These are phyloP conservation scores for Drosophila pseudoobscura DNA, from an alignment of 1,140 invertebrate species.

Conservation along the genomic window DNA sequence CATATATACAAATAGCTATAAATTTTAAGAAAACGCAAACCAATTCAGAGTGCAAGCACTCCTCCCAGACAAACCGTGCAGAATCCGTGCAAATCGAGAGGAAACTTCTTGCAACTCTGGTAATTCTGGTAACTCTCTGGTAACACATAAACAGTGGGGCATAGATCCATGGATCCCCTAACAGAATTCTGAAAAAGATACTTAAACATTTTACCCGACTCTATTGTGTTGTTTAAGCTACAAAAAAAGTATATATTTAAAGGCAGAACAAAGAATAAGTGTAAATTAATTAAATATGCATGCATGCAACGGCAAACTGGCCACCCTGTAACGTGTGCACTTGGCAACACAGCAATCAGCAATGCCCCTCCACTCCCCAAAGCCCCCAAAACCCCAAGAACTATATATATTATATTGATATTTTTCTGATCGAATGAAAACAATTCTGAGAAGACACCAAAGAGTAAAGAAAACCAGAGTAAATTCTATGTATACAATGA, in stretches of 20 bases:
- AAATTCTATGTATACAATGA: conserved; percentile 39
- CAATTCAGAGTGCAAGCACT: conserved; percentile 17
- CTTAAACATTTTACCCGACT: conserved; percentile 26
- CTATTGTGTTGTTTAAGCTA: too few species aligned
- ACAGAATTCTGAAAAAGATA: conserved; percentile 14
- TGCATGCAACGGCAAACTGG: conserved; percentile 13
- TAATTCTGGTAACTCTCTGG: too few species aligned
- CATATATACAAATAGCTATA: conserved; percentile 50
- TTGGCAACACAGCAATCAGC: conserved; percentile 22
- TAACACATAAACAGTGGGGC: too few species aligned
- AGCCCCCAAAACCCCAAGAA: not conserved
- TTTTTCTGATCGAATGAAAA: not conserved
- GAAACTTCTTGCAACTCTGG: too few species aligned
- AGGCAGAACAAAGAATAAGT: conserved; percentile 42
- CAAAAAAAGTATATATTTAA: conserved; percentile 36
- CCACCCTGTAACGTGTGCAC: conserved; percentile 5
- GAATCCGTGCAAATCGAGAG: too few species aligned
- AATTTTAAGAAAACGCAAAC: conserved; percentile 52
- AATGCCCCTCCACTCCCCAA: conserved; percentile 7
- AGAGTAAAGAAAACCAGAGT: conserved; percentile 35
- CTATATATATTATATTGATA: conserved; percentile 7
- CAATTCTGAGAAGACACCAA: conserved; percentile 30
- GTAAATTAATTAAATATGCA: conserved; percentile 47
- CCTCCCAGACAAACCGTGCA: conserved; percentile 2
- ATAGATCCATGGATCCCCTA: too few species aligned